Evolutionary conservation across 2,113 vertebrate genomes (phyloP), one percentile per base, ranked within the genome.

Genomic region (Apeltes quadracus): DNA sequence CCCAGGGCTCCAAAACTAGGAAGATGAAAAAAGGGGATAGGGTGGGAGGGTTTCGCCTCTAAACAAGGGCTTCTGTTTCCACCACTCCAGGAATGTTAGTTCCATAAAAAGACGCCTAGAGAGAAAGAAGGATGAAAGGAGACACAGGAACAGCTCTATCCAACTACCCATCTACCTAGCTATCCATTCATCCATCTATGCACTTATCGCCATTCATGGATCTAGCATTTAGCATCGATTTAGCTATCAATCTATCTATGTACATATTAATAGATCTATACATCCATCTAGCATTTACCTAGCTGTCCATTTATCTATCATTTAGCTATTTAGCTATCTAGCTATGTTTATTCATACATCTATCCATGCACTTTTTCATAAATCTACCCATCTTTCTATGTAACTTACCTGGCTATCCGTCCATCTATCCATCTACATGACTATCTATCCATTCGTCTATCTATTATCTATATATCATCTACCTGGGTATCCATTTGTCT

Each of bases 1-100:
- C 88, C 90, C 83, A 25, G 23, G 69, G 87, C 90, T 93, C 92
- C 93, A 91, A 90, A 92, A 93, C 91, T 90, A 91, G 89, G 86
- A 90, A 93, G 91, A 94, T 92, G 91, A 94, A 92, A 93, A 93
- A 91, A 89, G 86, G 86, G 84, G 77, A 87, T 72, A 58, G 88
- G 90, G 86, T 82, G 86, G 88, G 91, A 91, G 90, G 91, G 89
- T 85, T 81, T 84, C 12, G 85, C 90, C 91, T 85, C 90, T 92
- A 92, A 94, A 93, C 92, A 92, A 92, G 91, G 91, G 93, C 90
- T 92, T 93, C 92, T 93, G 92, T 93, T 94, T 92, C 81, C 41
- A 88, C 85, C 84, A 79, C 86, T 87, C 75, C 84, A 91, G 92
- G 92, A 94, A 93, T 94, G 92, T 92, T 81, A 92, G 86, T 78